A percentile compares a stretch with the other conserved stretches of the same genome.
Conservation (phyloP, 2,888 invertebrate genomes). For the Petrolisthes manimaculis region DNA sequence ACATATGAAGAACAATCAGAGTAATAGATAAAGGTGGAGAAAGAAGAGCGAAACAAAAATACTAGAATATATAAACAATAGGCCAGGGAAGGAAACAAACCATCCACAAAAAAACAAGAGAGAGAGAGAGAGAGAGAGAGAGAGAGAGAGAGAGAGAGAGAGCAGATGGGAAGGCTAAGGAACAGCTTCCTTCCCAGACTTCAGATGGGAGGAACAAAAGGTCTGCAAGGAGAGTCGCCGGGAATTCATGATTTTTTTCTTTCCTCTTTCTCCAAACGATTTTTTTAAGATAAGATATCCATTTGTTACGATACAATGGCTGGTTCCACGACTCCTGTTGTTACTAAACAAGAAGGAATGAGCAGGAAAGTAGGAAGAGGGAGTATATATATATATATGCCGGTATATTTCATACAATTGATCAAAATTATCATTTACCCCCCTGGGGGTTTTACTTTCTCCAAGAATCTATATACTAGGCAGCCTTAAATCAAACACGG, state of each 20-base stretch:
- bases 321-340: too few species aligned
- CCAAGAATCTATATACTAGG: too few species aligned
- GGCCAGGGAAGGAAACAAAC: background rate
- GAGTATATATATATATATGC: background rate
- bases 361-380: background rate
- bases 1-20: background rate
- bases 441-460: too few species aligned
- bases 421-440: too few species aligned
- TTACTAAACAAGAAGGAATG: background rate
- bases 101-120: background rate
- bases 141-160: background rate
- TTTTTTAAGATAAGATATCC: too few species aligned
- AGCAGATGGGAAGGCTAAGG: background rate
- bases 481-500: too few species aligned
- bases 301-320: too few species aligned
- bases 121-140: slow-evolving; percentile 20
- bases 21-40: background rate
- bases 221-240: background rate
- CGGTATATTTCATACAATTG: too few species aligned
- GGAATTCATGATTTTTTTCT: background rate
- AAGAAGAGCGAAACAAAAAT: background rate
- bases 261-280: background rate
- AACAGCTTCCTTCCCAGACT: background rate
- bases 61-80: background rate
- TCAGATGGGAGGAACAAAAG: background rate